Evolutionary conservation across 2,888 invertebrate genomes (phyloP).

Genomic region (Drosophila koepferae): DNA sequence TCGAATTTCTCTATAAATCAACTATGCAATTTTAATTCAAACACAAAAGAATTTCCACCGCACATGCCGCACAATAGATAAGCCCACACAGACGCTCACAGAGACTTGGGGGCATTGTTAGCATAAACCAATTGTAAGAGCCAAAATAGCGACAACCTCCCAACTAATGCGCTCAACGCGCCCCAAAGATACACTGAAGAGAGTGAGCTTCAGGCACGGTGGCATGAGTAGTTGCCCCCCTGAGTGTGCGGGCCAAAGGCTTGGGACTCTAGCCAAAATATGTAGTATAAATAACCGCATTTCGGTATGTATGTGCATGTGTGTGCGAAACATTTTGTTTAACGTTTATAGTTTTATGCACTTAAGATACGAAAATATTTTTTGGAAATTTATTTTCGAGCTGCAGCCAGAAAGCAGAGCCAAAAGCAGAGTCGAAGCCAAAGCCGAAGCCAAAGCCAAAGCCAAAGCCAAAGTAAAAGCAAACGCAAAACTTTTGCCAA

Average conservation of each 20-base stretch:
- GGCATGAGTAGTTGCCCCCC: conserved; percentile 39
- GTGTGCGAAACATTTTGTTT: conserved; percentile 76
- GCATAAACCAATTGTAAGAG: conserved; percentile 79
- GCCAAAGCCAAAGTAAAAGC: conserved; percentile 68
- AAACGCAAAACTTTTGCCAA: conserved; percentile 79
- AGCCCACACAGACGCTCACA: conserved; percentile 16
- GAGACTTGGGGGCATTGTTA: conserved; percentile 62
- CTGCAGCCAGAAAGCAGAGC: conserved; percentile 52
- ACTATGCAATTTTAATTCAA: conserved; percentile 78
- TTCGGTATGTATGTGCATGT: conserved; percentile 32
- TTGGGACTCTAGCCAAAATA: conserved; percentile 75
- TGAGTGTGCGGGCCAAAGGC: conserved; percentile 61
- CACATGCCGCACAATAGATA: conserved; percentile 43
- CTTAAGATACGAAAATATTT: conserved; percentile 78
- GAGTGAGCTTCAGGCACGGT: conserved; percentile 5
- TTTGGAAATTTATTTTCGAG: conserved; percentile 74
- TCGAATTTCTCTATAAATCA: conserved; percentile 68
- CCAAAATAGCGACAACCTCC: conserved; percentile 72
- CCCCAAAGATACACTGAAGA: conserved; percentile 63
- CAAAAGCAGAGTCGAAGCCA: conserved; percentile 29
- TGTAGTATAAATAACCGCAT: conserved; percentile 75
- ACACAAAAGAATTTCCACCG: conserved; percentile 73
- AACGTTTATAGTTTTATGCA: conserved; percentile 81
- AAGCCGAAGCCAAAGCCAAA: conserved; percentile 42
- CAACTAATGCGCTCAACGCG: conserved; percentile 76